Percentiles rank a stretch among this genome's conserved stretches.
Evolutionary conservation across 2,113 vertebrate species (phyloP).

Genomic region (Ctenomys sociabilis): DNA sequence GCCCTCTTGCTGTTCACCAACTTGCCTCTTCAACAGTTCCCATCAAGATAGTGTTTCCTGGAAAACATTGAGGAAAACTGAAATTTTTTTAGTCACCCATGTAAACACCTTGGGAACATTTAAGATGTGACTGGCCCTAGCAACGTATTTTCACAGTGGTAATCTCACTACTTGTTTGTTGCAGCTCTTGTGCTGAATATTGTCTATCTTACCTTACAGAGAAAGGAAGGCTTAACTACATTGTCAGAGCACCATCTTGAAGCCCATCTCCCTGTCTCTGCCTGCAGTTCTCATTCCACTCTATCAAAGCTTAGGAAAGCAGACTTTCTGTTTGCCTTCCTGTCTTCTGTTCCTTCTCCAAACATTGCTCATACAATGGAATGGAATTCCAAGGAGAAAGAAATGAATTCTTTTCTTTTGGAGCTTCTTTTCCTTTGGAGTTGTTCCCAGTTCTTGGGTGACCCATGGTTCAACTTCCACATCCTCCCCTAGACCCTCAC

Average conservation of each 20-base stretch:
- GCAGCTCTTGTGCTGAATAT: not conserved
- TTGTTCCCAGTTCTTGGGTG: conserved; percentile 67
- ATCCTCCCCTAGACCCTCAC: conserved; percentile 68
- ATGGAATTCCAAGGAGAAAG: conserved; percentile 68
- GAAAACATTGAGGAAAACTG: conserved; percentile 58
- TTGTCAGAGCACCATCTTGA: not conserved
- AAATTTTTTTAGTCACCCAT: conserved; percentile 9
- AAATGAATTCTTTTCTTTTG: conserved; percentile 64
- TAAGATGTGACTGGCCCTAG: not conserved
- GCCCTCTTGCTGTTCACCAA: not conserved
- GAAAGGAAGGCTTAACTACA: not conserved
- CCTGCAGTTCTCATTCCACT: not conserved
- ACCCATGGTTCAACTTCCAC: conserved; percentile 49
- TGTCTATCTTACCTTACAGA: not conserved
- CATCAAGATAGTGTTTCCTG: conserved; percentile 9
- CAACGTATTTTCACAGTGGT: not conserved
- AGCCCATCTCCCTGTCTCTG: not conserved
- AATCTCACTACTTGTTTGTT: not conserved
- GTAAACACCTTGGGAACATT: not conserved
- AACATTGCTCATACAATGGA: conserved; percentile 60
- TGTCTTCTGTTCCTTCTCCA: conserved; percentile 40
- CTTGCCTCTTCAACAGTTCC: not conserved
- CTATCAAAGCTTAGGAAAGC: not conserved
- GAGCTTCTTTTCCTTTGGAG: conserved; percentile 68
- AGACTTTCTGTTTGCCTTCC: not conserved